Base-by-base conservation (phyloP, 1,140 invertebrate genomes). In the Drosophila nikananu region DNA sequence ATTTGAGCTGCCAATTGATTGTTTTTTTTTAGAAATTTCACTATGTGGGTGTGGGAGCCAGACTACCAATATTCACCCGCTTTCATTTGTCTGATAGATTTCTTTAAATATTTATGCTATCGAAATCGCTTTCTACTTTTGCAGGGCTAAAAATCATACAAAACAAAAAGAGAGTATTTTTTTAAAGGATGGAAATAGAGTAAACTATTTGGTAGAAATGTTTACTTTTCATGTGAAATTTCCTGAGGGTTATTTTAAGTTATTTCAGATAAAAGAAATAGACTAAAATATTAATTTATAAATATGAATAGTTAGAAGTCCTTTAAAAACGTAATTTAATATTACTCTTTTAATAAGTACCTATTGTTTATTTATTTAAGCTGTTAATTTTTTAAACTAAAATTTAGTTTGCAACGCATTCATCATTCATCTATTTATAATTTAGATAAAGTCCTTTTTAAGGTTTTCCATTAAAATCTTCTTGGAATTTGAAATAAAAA, bases 11-110 rank as follows among this genome's bases (percentile, higher is more conserved):
- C 10, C 63, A 65, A 73, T 78, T 82, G 79, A 81, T 81, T 78
- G 59, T 67, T 72, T 57, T n/a, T n/a, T 57, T 35, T 77, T 63
- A 52, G 41, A 41, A 48, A 39, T 57, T 51, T 57, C 5, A 44
- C 35, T 57, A 25, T 17, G n/a, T 64, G 21, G 48, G 25, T 61
- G 19, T 42, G 12, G 48, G 46, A 17, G 37, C 37, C 63, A 78
- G 77, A 80, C 76, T 60, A 62, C 59, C 61, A 82, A 82, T 78
- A 78, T 82, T 82, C 77, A 71, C 61, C 46, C 37, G 49, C 59
- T 54, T 63, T 76, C 62, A 60, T 70, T 80, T 74, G 63, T 65
- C 32, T 57, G 73, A 68, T 70, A 58, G 74, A 82, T 82, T 74
- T 67, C 48, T 39, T 78, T 58, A 73, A 78, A 78, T 82, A 77